Evolutionary conservation across 2,888 invertebrate genomes (phyloP), one percentile per base, ranked within the genome.

Genomic region (Ophion ventricosus): DNA sequence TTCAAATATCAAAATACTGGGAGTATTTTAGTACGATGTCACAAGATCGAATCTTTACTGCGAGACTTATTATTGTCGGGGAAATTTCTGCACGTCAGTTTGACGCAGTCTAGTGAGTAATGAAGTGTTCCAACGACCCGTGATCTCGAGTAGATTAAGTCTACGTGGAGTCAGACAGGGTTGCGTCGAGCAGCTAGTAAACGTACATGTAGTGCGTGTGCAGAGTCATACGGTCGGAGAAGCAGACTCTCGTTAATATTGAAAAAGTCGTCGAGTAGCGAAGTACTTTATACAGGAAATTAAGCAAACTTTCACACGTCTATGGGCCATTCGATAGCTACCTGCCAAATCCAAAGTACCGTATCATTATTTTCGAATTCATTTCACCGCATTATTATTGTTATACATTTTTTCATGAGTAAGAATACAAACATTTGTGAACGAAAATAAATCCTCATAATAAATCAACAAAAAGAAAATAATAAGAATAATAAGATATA

Each of bases 191-290:
- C 75, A 64, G 29, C 64, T 23, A 54, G 59, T 70, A 29, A 78
- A 35, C 35, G 20, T 29, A 35, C 57, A 29, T 59, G 66, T 59
- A 26, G 59, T 43, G 57, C 59, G 23, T 20, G 56, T 17, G 25
- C 59, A 54, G 35, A 29, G n/a, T 35, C 29, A 56, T 23, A 35
- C 26, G 49, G 43, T 17, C 43, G 23, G 17, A 56, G 56, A 59
- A 73, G 72, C 67, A 67, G 61, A 77, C 26, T 66, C 67, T 70
- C 82, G 73, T 67, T 78, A 78, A 78, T 78, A 73, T 63, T 77
- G 67, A 73, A 82, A 78, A 73, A 73, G 67, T 78, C 54, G 73
- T 73, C 66, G 54, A 73, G 67, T 35, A 61, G 29, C 35, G 35
- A 74, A 67, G 67, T 54, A 73, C 59, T 73, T 72, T 73, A 26